phyloP scores from a whole-genome alignment of 2,797 vertebrate genomes.

The Sebastes variabilis region DNA sequence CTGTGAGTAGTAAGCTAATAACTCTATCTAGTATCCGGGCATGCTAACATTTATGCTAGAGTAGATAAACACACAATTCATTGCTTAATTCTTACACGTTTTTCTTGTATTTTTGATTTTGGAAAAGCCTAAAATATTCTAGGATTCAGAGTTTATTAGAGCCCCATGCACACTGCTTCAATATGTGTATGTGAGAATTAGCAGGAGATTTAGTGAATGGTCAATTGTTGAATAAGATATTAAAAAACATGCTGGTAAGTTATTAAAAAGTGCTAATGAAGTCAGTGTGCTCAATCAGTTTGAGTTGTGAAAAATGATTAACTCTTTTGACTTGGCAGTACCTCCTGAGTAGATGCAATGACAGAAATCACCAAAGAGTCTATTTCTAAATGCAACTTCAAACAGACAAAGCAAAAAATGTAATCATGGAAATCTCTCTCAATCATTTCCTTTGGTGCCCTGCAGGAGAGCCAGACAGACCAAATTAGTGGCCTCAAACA shows the following conservation, averaged over 20 bases:
- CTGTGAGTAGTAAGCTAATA: no score
- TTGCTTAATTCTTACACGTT: neutral
- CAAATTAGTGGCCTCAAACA: conserved; percentile 67
- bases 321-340: neutral
- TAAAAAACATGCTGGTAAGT: neutral
- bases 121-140: neutral
- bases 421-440: conserved; percentile 57
- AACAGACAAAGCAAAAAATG: conserved; percentile 35
- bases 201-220: neutral
- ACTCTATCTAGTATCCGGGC: no score
- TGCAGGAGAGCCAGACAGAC: conserved; percentile 45
- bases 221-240: neutral
- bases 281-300: neutral
- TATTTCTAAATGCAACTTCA: conserved; percentile 41
- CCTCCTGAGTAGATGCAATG: neutral
- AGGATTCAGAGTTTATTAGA: neutral
- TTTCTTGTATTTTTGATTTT: neutral
- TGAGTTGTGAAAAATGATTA: neutral
- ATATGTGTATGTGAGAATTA: neutral
- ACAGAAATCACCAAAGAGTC: conserved; percentile 13
- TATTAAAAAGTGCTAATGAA: neutral
- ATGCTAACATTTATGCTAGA: no score
- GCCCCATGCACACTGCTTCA: neutral
- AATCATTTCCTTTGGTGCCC: conserved; percentile 61
- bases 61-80: neutral